Base-by-base conservation (phyloP, 2,888 invertebrate species). In the Tiphia femorata region DNA sequence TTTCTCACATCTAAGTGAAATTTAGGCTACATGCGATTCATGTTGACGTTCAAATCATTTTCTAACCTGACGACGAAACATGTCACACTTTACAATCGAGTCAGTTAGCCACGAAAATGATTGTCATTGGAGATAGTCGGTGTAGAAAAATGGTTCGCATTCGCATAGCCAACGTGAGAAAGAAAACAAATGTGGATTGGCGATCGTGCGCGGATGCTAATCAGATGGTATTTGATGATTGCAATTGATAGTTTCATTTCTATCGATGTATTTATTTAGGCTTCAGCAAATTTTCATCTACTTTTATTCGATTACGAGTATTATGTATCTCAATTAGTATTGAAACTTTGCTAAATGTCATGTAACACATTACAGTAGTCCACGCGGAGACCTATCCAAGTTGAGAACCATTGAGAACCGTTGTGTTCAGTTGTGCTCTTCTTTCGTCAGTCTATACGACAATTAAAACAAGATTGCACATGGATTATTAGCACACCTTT, bases 61-160 rank as follows among this genome's bases (percentile, higher is more conserved):
- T 66, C 67, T 70, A 72, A 70, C 70, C 71, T 70, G 63, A 49
- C 14, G n/a, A n/a, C 38, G 55, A 40, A 40, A 58, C 68, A 70
- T 61, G 50, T 63, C 66, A 52, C 57, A 63, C 56, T 53, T 41
- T 40, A 43, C 51, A 49, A 55, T 64, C 61, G 54, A 59, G 63
- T 66, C n/a, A n/a, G 61, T 67, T 71, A 64, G 63, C 74, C 73
- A 78, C 75, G 73, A 77, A 77, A 77, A 70, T 60, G 76, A 72
- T 75, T 78, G 75, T 77, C 76, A 78, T 78, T 70, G 67, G 65
- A 72, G 72, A 54, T 51, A 49, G 57, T 41, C 42, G 43, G 16
- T 54, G 27, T 17, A 49, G 49, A 46, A 42, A 54, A 50, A 50
- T 44, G 40, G 12, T 21, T 54, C 21, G 48, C 38, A 33, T 12